Evolutionary conservation across 2,888 invertebrate genomes (phyloP), one percentile per base, ranked within the genome.

Genomic region (Melieria picta): DNA sequence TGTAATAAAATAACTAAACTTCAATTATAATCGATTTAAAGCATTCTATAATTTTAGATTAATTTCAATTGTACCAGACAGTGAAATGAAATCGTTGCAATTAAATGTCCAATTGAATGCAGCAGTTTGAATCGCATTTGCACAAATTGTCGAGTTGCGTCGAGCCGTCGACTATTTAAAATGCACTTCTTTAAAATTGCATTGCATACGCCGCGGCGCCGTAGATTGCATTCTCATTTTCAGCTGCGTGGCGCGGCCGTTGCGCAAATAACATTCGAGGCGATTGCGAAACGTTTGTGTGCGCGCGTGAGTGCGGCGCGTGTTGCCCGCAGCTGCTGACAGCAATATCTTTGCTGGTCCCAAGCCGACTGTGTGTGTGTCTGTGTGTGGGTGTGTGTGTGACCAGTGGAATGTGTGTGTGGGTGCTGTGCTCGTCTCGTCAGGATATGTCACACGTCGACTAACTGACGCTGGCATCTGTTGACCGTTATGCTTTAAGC

Each of bases 401-500:
- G 1, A 4, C 11, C 30, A 60, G 52, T 6, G 9, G 2, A 9
- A 55, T 42, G 64, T n/a, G 63, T 5, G 5, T 2, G 30, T 30
- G 30, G 30, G 30, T 30, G 30, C 30, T 30, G 30, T 30, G 30
- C 30, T 30, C 30, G 30, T 30, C 30, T 30, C 30, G 4, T 11
- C 52, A 52, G 52, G 52, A 52, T 52, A 52, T 52, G 52, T n/a
- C 52, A 52, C 52, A 52, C 52, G 52, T 52, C 62, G 62, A 69
- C 63, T 55, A 56, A 62, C 61, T 63, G 62, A 48, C 56, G 69
- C 56, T 69, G 69, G 48, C 63, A 69, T 61, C 62, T 63, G 68
- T 52, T 69, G 69, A 69, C 69, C 69, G 69, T 69, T 69, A 56
- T 43, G 69, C 63, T 69, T 63, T 55, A 47, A 69, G 69, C 63